Evolutionary conservation across 2,888 invertebrate genomes (phyloP).

Genomic region (Drosophila incognita): DNA sequence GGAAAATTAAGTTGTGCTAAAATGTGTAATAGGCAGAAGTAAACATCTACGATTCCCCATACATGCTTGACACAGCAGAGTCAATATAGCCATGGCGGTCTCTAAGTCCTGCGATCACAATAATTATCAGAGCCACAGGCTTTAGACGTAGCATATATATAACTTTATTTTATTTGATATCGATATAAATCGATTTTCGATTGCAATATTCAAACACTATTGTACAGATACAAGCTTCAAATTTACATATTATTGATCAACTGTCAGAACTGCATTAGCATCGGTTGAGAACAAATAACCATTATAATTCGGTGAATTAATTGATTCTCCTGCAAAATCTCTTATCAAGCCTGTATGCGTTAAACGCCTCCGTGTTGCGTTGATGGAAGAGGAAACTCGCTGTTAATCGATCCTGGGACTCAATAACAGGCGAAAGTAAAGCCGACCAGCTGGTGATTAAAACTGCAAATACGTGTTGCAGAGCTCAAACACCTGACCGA

Average conservation of each 20-base stretch:
- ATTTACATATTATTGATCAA: not conserved
- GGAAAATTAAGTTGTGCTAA: not conserved
- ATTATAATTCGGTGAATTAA: not conserved
- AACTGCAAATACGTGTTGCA: slow-evolving; percentile 33
- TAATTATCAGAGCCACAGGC: not conserved
- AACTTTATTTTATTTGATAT: not conserved
- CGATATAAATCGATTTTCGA: not conserved
- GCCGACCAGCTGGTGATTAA: slow-evolving; percentile 55
- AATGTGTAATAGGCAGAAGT: not conserved
- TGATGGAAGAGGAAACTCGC: no score
- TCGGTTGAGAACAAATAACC: not conserved
- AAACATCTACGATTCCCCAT: not conserved
- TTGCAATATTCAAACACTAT: not conserved
- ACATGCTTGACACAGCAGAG: not conserved
- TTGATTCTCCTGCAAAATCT: not conserved
- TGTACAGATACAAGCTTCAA: not conserved
- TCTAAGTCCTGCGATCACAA: not conserved
- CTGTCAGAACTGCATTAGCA: not conserved
- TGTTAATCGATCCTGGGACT: not conserved
- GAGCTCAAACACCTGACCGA: slow-evolving; percentile 11
- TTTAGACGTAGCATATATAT: not conserved
- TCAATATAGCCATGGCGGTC: not conserved
- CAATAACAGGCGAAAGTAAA: slow-evolving; percentile 35
- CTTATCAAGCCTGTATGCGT: not conserved
- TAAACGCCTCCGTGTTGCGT: not conserved